Evolutionary conservation across 2,888 invertebrate species (phyloP).

Genomic region (Harpagoxenus sublaevis): DNA sequence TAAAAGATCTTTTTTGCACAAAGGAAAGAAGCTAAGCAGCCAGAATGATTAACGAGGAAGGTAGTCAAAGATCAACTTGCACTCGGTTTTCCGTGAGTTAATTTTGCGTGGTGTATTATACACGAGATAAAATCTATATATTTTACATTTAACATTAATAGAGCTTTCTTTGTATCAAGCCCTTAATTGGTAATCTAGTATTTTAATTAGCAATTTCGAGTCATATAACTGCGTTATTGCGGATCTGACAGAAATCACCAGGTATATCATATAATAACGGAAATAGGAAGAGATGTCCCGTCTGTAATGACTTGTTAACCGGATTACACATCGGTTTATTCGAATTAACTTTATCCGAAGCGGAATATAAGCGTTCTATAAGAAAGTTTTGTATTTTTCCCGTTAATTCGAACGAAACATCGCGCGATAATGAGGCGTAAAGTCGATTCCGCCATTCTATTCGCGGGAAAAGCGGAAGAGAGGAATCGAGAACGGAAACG

Average conservation of each 20-base stretch:
- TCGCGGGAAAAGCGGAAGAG: slow-evolving; percentile 5
- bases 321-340: not conserved
- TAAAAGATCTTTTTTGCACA: slow-evolving; percentile 67
- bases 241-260: not conserved
- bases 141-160: not conserved
- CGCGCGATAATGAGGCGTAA: slow-evolving; percentile 33
- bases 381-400: slow-evolving; percentile 46
- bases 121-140: not conserved
- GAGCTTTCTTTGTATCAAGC: not conserved
- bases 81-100: slow-evolving; percentile 65
- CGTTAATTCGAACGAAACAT: slow-evolving; percentile 43
- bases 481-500: not conserved
- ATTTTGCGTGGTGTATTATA: slow-evolving; percentile 58
- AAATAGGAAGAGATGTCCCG: not conserved
- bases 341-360: slow-evolving; percentile 20
- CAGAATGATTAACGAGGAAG: slow-evolving; percentile 72
- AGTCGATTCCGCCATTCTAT: slow-evolving; percentile 27
- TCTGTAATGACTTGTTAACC: slow-evolving; percentile 38
- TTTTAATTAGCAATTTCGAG: slow-evolving; percentile 5
- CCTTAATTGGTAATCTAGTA: not conserved
- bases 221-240: not conserved
- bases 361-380: slow-evolving; percentile 16
- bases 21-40: slow-evolving; percentile 67
- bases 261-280: not conserved
- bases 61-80: slow-evolving; percentile 63